Base-by-base conservation (phyloP, 2,888 invertebrate genomes). In the Crioceris asparagi region DNA sequence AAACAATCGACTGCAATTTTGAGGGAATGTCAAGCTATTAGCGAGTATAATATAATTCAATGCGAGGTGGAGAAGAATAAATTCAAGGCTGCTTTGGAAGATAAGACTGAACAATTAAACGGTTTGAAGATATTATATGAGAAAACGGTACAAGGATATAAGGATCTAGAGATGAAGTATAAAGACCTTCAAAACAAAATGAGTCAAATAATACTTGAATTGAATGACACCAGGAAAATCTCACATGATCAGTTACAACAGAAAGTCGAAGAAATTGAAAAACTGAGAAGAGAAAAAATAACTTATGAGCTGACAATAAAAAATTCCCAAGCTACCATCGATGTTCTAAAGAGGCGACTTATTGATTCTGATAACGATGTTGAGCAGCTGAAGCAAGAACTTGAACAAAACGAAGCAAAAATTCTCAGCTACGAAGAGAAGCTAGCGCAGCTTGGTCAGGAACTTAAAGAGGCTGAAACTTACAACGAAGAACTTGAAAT, bases 321-420 rank as follows among this genome's bases (percentile, higher is more conserved):
- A 18, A 71, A 72, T 11, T 72, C 71, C 2, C 67, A 71, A 49
- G 68, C 71, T 40, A 74, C 74, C 31, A 71, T 76, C 10, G 70
- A 75, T 51, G 74, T 74, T 3, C 53, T 76, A 34, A 73, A 70
- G 17, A 66, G 68, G 57, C 63, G 75, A 12, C 55, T 76, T 34
- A 64, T 74, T 32, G 68, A 73, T 48, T 75, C 75, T 3, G 75
- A 76, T 49, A 67, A 63, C 51, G 75, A 75, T 53, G 65, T 75
- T 1, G 75, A 74, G 50, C 67, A 68, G 53, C 58, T 76, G 52
- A 51, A 69, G 67, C 54, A 53, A 61, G 52, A 65, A 53, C 35
- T 66, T 12, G 47, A 53, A 15, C 43, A 42, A 7, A 56, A 53
- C 31, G 65, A 66, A 45, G 45, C 45, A 18, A 53, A 54, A 32